Evolutionary conservation across 2,888 invertebrate species (phyloP).

Genomic region (Unio pictorum): DNA sequence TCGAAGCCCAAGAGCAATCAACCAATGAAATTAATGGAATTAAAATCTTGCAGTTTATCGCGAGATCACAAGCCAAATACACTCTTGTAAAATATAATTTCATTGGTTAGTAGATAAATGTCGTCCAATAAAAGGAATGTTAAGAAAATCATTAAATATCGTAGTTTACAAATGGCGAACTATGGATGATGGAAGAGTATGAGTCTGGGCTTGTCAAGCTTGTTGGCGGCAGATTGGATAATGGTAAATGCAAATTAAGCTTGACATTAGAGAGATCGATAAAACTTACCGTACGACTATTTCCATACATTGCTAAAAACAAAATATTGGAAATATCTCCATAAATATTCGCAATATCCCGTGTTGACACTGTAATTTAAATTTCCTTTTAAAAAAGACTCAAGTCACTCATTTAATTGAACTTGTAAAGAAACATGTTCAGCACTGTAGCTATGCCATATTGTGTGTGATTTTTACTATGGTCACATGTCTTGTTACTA

Average conservation of each 20-base stretch:
- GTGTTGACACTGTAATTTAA: too few relatives aligned
- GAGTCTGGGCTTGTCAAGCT: conserved; percentile 34
- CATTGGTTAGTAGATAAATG: conserved; percentile 21
- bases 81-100: conserved; percentile 11
- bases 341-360: too few relatives aligned
- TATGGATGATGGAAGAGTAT: conserved; percentile 14
- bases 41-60: conserved; percentile 24
- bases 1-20: conserved; percentile 33
- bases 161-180: conserved; percentile 39
- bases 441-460: too few relatives aligned
- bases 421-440: too few relatives aligned
- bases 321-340: neutral
- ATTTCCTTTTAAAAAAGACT: too few relatives aligned
- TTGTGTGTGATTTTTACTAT: neutral
- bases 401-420: too few relatives aligned
- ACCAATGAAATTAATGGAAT: conserved; percentile 40
- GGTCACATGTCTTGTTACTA: neutral
- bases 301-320: neutral
- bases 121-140: conserved; percentile 26
- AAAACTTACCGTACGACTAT: neutral
- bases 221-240: conserved; percentile 15
- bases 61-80: conserved; percentile 1
- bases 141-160: conserved; percentile 9
- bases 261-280: neutral
- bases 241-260: conserved; percentile 1